A percentile compares a stretch with the other conserved stretches of the same genome.
Evolutionary conservation across 2,113 vertebrate species (phyloP).

Genomic region (Hypanus sabinus): DNA sequence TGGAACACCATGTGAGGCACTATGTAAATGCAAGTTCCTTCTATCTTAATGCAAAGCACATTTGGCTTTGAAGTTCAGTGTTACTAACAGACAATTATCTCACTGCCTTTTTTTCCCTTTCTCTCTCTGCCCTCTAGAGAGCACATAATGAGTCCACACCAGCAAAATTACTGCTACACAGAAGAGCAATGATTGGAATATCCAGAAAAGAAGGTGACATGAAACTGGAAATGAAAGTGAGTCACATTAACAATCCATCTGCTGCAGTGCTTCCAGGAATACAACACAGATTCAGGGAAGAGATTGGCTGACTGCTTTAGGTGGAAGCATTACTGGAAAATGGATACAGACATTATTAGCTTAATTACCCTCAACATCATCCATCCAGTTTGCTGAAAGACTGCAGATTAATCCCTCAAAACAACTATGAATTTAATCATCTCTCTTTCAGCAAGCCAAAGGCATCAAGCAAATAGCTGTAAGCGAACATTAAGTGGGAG

Average conservation of each 20-base stretch:
- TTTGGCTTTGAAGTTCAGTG: slow-evolving; percentile 14
- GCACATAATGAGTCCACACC: neutral
- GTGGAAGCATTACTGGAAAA: slow-evolving; percentile 21
- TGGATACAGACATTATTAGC: slow-evolving; percentile 32
- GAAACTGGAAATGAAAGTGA: slow-evolving; percentile 5
- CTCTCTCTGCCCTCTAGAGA: slow-evolving; percentile 9
- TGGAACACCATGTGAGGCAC: no score
- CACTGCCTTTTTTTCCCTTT: neutral
- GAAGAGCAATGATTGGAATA: neutral
- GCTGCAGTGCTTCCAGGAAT: slow-evolving; percentile 18
- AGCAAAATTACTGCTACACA: neutral
- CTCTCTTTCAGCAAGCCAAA: neutral
- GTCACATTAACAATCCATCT: slow-evolving; percentile 15
- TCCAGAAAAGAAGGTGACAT: slow-evolving; percentile 18
- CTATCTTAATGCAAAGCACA: neutral
- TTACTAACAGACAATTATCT: slow-evolving; percentile 18
- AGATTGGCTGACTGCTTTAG: neutral
- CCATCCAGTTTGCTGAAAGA: slow-evolving; percentile 24
- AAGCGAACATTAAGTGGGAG: neutral
- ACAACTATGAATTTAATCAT: slow-evolving; percentile 18
- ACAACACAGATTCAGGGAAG: neutral
- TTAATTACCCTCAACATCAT: slow-evolving; percentile 28
- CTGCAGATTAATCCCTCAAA: neutral
- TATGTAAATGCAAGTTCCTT: no score
- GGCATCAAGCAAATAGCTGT: neutral